Conservation (phyloP, 2,797 vertebrate genomes). For the Cyprinella venusta region DNA sequence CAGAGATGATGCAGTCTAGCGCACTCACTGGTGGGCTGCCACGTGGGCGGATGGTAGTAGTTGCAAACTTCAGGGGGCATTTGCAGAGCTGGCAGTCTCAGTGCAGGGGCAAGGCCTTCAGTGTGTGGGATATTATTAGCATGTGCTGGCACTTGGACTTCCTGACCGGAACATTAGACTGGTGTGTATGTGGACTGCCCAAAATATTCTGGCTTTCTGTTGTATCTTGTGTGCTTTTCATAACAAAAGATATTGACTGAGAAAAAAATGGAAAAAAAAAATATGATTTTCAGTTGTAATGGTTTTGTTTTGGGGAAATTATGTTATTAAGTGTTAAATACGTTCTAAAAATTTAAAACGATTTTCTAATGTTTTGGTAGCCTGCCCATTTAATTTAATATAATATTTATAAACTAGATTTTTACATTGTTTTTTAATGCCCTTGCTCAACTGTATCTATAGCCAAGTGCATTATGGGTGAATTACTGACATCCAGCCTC, state of each 20-base stretch:
- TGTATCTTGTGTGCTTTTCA: neutral
- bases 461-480: neutral
- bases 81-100: slow-evolving; percentile 69
- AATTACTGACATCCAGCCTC: neutral
- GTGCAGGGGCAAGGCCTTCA: slow-evolving; percentile 60
- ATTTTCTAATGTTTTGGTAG: neutral
- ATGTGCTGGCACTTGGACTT: slow-evolving; percentile 63
- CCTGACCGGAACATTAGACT: slow-evolving; percentile 62
- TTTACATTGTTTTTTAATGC: neutral
- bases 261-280: neutral
- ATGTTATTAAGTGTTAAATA: neutral
- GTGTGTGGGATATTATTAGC: slow-evolving; percentile 70
- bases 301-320: no score
- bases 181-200: slow-evolving; percentile 24
- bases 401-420: neutral
- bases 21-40: slow-evolving; percentile 68
- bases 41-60: slow-evolving; percentile 75
- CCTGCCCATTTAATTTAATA: neutral
- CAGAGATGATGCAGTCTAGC: slow-evolving; percentile 54
- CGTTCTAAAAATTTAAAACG: neutral
- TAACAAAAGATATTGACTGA: neutral
- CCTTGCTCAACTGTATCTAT: neutral
- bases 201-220: slow-evolving; percentile 33
- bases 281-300: neutral
- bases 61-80: slow-evolving; percentile 69